A percentile compares a stretch with the other conserved stretches of the same genome.
Conservation (phyloP, 2,888 invertebrate genomes). For the Luperina nickerlii region DNA sequence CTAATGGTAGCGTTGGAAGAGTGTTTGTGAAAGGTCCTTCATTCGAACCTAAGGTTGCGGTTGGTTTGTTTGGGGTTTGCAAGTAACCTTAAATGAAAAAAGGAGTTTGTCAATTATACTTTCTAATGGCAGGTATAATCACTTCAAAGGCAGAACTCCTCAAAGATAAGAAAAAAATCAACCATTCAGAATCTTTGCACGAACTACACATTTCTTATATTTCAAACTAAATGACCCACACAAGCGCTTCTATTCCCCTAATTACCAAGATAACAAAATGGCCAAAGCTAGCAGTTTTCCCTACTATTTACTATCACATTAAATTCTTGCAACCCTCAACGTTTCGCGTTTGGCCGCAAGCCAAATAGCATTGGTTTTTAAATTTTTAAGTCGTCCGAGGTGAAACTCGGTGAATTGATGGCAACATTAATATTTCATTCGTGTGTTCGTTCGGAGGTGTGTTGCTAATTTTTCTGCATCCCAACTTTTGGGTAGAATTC, state of each 20-base stretch:
- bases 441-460: conserved; percentile 59
- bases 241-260: conserved; percentile 31
- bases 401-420: conserved; percentile 77
- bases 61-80: not conserved
- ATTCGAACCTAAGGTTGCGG: not conserved
- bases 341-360: conserved; percentile 73
- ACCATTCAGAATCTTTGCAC: not conserved
- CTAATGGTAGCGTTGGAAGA: conserved; percentile 5
- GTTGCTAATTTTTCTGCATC: conserved; percentile 57
- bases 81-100: not conserved
- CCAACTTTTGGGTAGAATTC: conserved; percentile 53
- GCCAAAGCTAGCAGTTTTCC: conserved; percentile 41
- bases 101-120: too few species aligned
- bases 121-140: not conserved
- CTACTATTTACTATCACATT: conserved; percentile 61
- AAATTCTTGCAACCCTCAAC: conserved; percentile 64
- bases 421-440: conserved; percentile 79
- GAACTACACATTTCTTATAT: conserved; percentile 33
- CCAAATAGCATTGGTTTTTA: conserved; percentile 85
- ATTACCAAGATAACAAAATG: conserved; percentile 61
- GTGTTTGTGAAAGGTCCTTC: not conserved
- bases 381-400: conserved; percentile 80
- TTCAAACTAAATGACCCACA: conserved; percentile 1
- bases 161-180: too few species aligned
- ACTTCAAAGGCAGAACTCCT: too few species aligned